These are phyloP conservation scores for Zosterops lateralis DNA, from an alignment of 2,113 vertebrate genomes.

Conservation along the genomic window DNA sequence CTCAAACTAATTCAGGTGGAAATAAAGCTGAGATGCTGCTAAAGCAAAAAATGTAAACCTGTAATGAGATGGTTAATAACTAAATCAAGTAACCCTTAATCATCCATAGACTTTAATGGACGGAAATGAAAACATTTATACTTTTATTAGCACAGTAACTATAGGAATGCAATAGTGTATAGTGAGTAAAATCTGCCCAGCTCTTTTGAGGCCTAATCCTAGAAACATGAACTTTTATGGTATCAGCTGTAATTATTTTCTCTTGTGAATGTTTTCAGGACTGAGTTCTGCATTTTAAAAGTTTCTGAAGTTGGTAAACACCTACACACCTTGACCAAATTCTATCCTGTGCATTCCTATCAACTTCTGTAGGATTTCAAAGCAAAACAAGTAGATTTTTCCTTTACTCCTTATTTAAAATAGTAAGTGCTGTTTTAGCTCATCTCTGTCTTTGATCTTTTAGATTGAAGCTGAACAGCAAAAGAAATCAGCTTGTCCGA, in stretches of 20 bases:
- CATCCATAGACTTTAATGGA: not conserved
- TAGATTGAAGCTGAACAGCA: constrained; percentile 89
- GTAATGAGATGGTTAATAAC: not conserved
- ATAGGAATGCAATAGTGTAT: not conserved
- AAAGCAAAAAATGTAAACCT: not conserved
- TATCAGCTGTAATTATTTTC: not conserved
- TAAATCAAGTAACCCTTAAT: not conserved
- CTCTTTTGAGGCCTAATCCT: not conserved
- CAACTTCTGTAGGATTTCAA: not conserved
- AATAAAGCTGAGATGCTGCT: not conserved
- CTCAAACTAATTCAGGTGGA: not conserved
- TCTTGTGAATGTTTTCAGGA: not conserved
- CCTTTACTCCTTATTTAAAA: not conserved
- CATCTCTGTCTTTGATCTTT: not conserved
- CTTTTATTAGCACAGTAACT: not conserved
- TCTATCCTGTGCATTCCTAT: not conserved
- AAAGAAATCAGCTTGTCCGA: constrained; percentile 88
- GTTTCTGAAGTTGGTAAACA: not conserved
- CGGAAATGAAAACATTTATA: not conserved
- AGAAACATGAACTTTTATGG: not conserved
- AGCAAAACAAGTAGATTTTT: not conserved
- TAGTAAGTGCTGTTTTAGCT: not conserved
- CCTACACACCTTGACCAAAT: not conserved
- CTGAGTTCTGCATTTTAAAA: not conserved
- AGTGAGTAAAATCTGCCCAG: not conserved